Base-by-base conservation (phyloP, 2,888 invertebrate species). In the Andricus curvator region DNA sequence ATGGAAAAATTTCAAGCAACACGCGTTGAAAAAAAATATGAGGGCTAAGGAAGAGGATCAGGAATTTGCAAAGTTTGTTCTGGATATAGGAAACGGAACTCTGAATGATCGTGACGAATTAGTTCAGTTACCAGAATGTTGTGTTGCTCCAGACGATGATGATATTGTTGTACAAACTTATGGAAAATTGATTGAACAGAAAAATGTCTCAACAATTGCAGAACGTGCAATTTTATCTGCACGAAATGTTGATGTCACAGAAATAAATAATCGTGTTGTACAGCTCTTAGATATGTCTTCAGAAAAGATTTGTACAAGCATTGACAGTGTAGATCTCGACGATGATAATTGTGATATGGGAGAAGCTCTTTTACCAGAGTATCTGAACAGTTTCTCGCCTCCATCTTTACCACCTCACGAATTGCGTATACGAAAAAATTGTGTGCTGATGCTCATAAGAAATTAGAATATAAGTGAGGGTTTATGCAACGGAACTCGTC, bases 161-260 rank as follows among this genome's bases (percentile, higher is more conserved):
- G 76, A 84, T 77, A 84, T 85, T 65, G 83, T 82, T 48, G 22
- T 80, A 76, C 77, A 83, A 60, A 78, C 81, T 13, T 84, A 81
- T 77, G 79, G 78, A 37, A 48, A 83, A 29, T 48, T 82, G 68
- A 82, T 84, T 33, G 37, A 74, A 15, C 33, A 81, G 33, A 81
- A 83, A 78, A 64, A 78, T 79, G 84, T 79, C 78, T 78, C 79
- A 78, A 79, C 81, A 77, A 64, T 79, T 20, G 78, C 82, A 13
- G 81, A 80, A 74, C 80, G 78, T 79, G 84, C 85, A 22, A 87
- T 86, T 62, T 80, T 84, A 62, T 81, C 86, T 64, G 85, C 85
- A 64, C 78, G 84, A 78, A 86, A 86, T 83, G 68, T 78, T 6
- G 85, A 87, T 68, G 86, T 85, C 13, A 78, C 84, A 77, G 84